Conservation (phyloP, 2,888 invertebrate species). For the Apotomis turbidana region DNA sequence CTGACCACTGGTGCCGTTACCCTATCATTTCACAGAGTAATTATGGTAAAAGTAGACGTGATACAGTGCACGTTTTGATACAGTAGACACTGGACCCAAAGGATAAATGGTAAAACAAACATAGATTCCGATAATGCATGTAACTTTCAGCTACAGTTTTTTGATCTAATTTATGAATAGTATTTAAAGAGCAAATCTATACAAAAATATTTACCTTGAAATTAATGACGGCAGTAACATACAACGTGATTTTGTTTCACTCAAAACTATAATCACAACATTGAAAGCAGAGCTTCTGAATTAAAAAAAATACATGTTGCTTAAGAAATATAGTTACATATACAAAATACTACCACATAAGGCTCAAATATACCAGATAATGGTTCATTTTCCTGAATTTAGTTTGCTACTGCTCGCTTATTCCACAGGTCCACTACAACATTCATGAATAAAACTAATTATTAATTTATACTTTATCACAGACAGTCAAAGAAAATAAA, state of each 20-base stretch:
- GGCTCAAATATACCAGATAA: conserved; percentile 6
- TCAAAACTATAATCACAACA: conserved; percentile 34
- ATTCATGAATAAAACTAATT: conserved; percentile 35
- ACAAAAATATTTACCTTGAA: conserved; percentile 31
- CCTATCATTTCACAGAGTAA: too few species aligned
- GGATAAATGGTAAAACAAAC: conserved; percentile 1
- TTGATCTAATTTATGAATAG: conserved; percentile 13
- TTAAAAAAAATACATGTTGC: conserved; percentile 1
- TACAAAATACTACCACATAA: conserved; percentile 2
- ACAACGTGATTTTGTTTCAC: conserved; percentile 5
- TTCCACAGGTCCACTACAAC: conserved; percentile 31
- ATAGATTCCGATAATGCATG: conserved; percentile 2
- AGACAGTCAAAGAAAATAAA: conserved; percentile 63
- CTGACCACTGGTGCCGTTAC: too few species aligned
- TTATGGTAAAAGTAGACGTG: too few species aligned
- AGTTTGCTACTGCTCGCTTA: conserved; percentile 2
- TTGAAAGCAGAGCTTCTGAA: conserved; percentile 34
- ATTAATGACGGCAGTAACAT: conserved; percentile 9
- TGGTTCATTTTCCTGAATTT: conserved; percentile 9
- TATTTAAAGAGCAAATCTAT: conserved; percentile 28
- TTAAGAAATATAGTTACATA: background rate
- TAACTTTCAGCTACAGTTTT: conserved; percentile 9
- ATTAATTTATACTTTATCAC: conserved; percentile 59
- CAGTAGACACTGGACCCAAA: too few species aligned
- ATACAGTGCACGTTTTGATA: too few species aligned